phyloP scores from a whole-genome alignment of 2,113 vertebrate species.

The Prolemur simus region DNA sequence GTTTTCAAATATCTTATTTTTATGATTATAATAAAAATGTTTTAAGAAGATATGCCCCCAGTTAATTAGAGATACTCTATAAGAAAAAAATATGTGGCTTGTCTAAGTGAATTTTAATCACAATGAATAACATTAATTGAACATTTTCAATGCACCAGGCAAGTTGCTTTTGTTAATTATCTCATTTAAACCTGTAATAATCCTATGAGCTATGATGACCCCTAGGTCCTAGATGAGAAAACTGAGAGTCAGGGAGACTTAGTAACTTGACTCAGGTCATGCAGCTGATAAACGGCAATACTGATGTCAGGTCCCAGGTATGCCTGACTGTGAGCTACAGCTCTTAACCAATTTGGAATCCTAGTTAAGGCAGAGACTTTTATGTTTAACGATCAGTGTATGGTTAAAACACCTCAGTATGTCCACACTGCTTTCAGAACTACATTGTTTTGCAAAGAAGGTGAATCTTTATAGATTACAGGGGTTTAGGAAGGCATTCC shows the following conservation, averaged over 20 bases:
- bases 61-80: not conserved
- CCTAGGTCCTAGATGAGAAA: not conserved
- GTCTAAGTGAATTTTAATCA: not conserved
- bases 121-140: not conserved
- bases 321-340: not conserved
- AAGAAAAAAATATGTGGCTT: not conserved
- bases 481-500: conserved; percentile 20
- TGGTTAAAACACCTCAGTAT: conserved; percentile 54
- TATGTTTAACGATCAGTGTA: conserved; percentile 56
- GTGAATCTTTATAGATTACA: conserved; percentile 52
- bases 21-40: not conserved
- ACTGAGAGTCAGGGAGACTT: not conserved
- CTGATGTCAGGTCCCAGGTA: not conserved
- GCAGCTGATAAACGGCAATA: not conserved
- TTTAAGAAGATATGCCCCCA: not conserved
- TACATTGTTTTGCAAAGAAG: conserved; percentile 53
- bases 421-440: conserved; percentile 56
- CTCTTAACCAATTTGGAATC: not conserved
- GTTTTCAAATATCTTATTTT: not conserved
- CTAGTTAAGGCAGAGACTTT: conserved; percentile 14
- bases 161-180: not conserved
- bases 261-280: not conserved
- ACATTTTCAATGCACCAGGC: not conserved
- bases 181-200: not conserved
- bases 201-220: not conserved